These are phyloP conservation scores for Rhabdornis inornatus DNA, from an alignment of 2,113 vertebrate species.

Conservation along the genomic window DNA sequence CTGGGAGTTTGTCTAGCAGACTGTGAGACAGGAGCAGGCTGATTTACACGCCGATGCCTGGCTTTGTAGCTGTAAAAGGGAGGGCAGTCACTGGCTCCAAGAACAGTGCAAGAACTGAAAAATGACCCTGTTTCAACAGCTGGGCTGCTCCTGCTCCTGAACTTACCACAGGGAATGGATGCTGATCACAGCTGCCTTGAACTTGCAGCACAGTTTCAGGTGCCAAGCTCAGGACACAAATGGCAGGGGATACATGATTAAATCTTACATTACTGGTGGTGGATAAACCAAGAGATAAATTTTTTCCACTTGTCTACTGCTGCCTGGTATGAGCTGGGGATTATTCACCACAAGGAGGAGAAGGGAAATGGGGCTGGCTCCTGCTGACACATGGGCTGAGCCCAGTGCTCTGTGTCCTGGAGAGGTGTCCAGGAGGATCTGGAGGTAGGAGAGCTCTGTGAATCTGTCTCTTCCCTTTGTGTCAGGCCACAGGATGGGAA, in stretches of 20 bases:
- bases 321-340: neutral
- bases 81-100: neutral
- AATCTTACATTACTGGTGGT: neutral
- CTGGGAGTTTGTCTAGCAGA: conserved; percentile 44
- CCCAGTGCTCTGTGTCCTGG: neutral
- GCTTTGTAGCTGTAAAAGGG: neutral
- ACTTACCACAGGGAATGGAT: neutral
- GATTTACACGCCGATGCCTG: conserved; percentile 4
- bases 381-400: neutral
- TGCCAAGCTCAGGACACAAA: neutral
- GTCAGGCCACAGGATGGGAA: neutral
- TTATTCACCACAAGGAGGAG: neutral
- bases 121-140: neutral
- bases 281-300: neutral
- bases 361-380: neutral
- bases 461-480: neutral
- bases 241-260: neutral
- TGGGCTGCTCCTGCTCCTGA: neutral
- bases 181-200: neutral
- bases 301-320: conserved; percentile 21
- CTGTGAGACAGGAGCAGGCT: conserved; percentile 20
- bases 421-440: neutral
- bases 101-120: neutral
- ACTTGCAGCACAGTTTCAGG: neutral
- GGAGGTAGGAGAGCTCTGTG: neutral